Evolutionary conservation across 2,113 vertebrate genomes (phyloP).

Genomic region (Gallinago paraguaiae): DNA sequence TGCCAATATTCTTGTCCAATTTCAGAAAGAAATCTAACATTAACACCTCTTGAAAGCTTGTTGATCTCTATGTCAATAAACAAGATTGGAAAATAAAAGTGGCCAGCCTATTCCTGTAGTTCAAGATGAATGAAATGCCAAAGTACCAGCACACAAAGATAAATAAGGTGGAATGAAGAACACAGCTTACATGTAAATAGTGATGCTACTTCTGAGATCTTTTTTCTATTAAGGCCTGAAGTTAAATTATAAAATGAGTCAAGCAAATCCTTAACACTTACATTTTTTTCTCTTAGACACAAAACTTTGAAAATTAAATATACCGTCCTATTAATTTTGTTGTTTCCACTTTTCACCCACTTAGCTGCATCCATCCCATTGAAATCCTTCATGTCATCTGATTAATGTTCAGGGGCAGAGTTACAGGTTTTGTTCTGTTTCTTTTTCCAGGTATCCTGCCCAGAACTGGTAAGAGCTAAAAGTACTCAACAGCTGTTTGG

Average conservation of each 20-base stretch:
- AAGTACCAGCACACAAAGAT: not conserved
- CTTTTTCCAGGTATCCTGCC: not conserved
- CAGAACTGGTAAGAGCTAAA: not conserved
- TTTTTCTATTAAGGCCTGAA: not conserved
- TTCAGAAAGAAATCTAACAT: not conserved
- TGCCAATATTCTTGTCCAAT: not conserved
- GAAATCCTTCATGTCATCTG: not conserved
- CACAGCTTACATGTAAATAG: not conserved
- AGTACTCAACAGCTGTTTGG: not conserved
- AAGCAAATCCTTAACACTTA: not conserved
- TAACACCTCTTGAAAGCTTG: not conserved
- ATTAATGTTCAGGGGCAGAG: not conserved
- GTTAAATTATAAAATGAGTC: not conserved
- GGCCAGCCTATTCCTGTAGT: not conserved
- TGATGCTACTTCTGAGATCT: not conserved
- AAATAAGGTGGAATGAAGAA: not conserved
- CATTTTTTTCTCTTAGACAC: not conserved
- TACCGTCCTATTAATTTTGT: not conserved
- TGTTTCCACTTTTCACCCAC: not conserved
- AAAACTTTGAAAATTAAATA: not conserved
- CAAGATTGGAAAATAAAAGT: not conserved
- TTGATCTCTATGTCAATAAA: not conserved
- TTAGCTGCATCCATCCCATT: not conserved
- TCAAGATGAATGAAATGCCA: not conserved
- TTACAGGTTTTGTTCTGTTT: not conserved